Evolutionary conservation across 2,113 vertebrate genomes (phyloP), one percentile per base, ranked within the genome.

Genomic region (Suncus etruscus): DNA sequence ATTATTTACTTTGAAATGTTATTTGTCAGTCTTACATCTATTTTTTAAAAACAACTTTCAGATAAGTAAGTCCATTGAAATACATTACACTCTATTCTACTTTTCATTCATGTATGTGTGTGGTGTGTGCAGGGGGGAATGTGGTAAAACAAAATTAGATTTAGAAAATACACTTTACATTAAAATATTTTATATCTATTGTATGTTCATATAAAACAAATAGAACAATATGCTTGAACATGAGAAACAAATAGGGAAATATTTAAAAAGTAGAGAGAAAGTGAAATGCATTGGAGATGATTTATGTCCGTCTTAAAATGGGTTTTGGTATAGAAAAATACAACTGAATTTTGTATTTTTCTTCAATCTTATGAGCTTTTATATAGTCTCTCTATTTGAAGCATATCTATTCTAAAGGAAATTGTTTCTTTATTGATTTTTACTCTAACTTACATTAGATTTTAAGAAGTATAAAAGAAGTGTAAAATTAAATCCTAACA

Each of bases 141-240:
- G n/a, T n/a, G 2, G 9, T 25, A 85, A 92, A 78, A 6, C 8
- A n/a, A 89, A 86, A 27, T n/a, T 73, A 73, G 77, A 88, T 68
- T 68, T 88, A 45, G 15, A 14, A 69, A 81, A 61, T 18, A 29
- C 27, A 81, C 4, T 70, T 84, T 66, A 12, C 12, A 68, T 74
- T 69, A 2, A 63, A 83, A 87, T 25, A 54, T 31, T 6, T 58
- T 11, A 58, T 2, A 72, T 72, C 7, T 45, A n/a, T 8, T 76
- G 6, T 74, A n/a, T 78, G 16, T 24, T n/a, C 27, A 5, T 29
- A 51, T 45, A 39, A 83, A 72, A 27, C 6, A n/a, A 1, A 66
- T 32, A 72, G 7, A 76, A 48, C 8, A 3, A 20, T 3, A 51
- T 6, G 14, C 20, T 63, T 73, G 11, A 1, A 47, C 11, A 48